A percentile compares a stretch with the other conserved stretches of the same genome.
phyloP scores from a whole-genome alignment of 1,140 invertebrate genomes.

The Idris sp. region DNA sequence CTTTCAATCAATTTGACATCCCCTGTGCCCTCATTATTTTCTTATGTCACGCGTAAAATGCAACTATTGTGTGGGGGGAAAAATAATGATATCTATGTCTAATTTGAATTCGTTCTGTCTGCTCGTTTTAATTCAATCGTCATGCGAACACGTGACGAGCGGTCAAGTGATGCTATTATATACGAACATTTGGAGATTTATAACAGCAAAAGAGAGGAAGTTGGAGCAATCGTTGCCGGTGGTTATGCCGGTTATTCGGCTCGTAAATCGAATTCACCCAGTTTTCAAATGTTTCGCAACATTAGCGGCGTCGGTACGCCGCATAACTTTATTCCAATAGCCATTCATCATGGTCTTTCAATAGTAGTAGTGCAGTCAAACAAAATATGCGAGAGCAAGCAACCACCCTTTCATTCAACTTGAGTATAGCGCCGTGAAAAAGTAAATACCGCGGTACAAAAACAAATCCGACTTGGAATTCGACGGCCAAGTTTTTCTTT shows the following conservation, averaged over 20 bases:
- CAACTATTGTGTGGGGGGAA: too few relatives aligned
- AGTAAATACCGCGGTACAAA: constrained; percentile 73
- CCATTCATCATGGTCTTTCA: constrained; percentile 73
- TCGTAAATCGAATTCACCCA: constrained; percentile 71
- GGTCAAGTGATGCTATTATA: constrained; percentile 37
- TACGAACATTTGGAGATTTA: constrained; percentile 17
- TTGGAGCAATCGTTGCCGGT: constrained; percentile 14
- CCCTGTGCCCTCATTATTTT: too few relatives aligned
- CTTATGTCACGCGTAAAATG: too few relatives aligned
- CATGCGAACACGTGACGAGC: not conserved
- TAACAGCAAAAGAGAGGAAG: constrained; percentile 30
- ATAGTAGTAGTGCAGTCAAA: constrained; percentile 66
- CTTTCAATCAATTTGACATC: too few relatives aligned
- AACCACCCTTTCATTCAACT: constrained; percentile 62
- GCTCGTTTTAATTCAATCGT: constrained; percentile 1
- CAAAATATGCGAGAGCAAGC: constrained; percentile 64
- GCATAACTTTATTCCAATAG: constrained; percentile 75
- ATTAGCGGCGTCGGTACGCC: constrained; percentile 70
- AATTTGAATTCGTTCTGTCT: constrained; percentile 33
- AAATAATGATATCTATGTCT: too few relatives aligned
- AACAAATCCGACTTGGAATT: constrained; percentile 74
- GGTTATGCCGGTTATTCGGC: constrained; percentile 41
- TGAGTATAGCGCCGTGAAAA: constrained; percentile 65
- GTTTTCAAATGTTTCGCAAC: constrained; percentile 73
- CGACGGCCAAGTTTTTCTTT: constrained; percentile 65